Conservation (phyloP, 2,888 invertebrate genomes). For the Mythimna loreyi region DNA sequence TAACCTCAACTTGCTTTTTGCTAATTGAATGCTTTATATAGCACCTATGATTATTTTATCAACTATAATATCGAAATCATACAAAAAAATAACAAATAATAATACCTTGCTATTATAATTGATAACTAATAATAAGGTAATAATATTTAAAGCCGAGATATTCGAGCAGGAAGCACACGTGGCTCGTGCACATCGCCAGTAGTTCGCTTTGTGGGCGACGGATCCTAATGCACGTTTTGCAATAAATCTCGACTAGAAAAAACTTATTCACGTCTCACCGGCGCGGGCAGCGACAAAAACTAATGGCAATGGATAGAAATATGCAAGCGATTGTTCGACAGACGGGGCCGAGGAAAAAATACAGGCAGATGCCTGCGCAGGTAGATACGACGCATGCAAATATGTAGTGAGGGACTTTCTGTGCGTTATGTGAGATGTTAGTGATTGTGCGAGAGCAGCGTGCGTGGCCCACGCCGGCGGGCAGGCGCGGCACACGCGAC, state of each 20-base stretch:
- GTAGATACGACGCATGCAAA: conserved; percentile 78
- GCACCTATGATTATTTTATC: background rate
- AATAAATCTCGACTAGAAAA: conserved; percentile 79
- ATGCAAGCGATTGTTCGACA: conserved; percentile 78
- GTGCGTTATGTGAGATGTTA: conserved; percentile 27
- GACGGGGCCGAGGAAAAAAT: conserved; percentile 69
- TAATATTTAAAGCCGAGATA: conserved; percentile 1
- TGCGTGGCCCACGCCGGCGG: background rate
- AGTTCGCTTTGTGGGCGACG: conserved; percentile 50
- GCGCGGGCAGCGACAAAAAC: conserved; percentile 62
- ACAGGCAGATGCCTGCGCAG: conserved; percentile 77
- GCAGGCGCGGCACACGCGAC: no score
- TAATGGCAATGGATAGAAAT: conserved; percentile 78
- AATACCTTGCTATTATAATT: background rate
- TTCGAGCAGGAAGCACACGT: background rate
- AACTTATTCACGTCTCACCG: conserved; percentile 71
- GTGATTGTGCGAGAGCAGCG: background rate
- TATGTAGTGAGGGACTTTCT: conserved; percentile 40
- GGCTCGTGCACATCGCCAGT: conserved; percentile 42
- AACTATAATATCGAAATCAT: background rate
- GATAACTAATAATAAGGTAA: background rate
- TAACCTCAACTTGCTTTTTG: background rate
- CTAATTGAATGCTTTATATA: background rate
- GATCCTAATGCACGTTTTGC: conserved; percentile 63
- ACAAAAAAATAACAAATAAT: background rate